Percentiles rank a stretch among this genome's conserved stretches.
Conservation (phyloP, 1,140 invertebrate species). For the Trichonephila clavipes region DNA sequence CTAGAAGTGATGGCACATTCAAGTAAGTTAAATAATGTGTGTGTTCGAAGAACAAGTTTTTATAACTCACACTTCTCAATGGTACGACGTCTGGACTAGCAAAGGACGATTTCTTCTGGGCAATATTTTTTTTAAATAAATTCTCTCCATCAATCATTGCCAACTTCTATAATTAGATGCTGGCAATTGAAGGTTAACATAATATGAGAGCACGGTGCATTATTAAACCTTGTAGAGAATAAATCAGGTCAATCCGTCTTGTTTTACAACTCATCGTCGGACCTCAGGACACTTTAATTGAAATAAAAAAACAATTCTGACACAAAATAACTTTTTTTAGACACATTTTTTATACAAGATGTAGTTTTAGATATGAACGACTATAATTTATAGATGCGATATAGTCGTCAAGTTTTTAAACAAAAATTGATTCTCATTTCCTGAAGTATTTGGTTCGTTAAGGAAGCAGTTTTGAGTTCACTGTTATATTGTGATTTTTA, state of each 20-base stretch:
- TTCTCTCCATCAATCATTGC: not conserved
- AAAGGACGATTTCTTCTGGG: not conserved
- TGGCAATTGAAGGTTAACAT: not conserved
- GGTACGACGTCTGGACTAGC: not conserved
- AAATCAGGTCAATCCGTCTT: not conserved
- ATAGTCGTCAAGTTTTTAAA: not conserved
- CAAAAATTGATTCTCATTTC: not conserved
- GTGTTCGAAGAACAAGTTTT: not conserved
- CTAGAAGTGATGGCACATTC: not conserved
- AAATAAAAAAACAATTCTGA: not conserved
- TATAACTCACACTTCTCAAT: not conserved
- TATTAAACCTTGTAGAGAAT: not conserved
- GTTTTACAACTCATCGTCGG: not conserved
- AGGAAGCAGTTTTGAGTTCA: too few species aligned
- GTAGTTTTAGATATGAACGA: not conserved
- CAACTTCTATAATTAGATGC: not conserved
- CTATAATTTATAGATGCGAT: not conserved
- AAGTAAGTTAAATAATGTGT: not conserved
- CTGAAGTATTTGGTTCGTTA: not conserved
- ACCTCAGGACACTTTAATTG: not conserved
- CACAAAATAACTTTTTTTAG: not conserved
- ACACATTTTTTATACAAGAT: not conserved
- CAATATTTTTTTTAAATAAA: not conserved
- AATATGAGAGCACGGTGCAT: not conserved
- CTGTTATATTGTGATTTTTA: too few species aligned